Evolutionary conservation across 2,113 vertebrate genomes (phyloP).

Genomic region (Mohoua ochrocephala): DNA sequence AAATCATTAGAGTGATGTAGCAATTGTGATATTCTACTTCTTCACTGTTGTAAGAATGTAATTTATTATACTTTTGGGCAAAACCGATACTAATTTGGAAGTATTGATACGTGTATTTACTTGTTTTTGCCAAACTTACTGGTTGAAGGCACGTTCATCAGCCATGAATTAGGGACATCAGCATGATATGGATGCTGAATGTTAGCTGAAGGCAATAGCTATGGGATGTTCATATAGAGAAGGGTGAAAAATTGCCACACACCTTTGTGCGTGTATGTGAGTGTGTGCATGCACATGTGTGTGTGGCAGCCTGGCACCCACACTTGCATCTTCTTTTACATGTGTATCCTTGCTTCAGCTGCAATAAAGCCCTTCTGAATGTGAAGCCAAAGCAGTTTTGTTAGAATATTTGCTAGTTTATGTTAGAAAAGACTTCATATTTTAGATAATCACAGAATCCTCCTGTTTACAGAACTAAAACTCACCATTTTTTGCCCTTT

Average conservation of each 20-base stretch:
- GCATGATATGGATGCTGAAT: neutral
- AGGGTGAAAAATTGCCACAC: neutral
- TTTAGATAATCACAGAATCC: neutral
- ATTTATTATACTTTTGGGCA: neutral
- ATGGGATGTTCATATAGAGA: neutral
- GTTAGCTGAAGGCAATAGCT: neutral
- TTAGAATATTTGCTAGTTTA: neutral
- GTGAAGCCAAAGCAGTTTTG: neutral
- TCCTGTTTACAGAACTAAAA: neutral
- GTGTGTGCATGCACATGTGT: fast-evolving
- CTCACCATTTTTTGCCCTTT: neutral
- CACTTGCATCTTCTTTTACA: neutral
- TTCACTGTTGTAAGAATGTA: neutral
- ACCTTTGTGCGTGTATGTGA: fast-evolving
- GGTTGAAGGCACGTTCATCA: neutral
- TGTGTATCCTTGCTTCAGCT: neutral
- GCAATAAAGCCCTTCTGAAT: neutral
- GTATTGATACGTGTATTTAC: neutral
- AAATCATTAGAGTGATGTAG: neutral
- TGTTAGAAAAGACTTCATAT: neutral
- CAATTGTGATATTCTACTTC: neutral
- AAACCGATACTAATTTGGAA: neutral
- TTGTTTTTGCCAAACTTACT: neutral
- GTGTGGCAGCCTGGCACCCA: neutral
- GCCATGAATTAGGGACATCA: neutral